Conservation (phyloP, 53 echinoderm and acorn worm genomes). For the Henricia sp. region DNA sequence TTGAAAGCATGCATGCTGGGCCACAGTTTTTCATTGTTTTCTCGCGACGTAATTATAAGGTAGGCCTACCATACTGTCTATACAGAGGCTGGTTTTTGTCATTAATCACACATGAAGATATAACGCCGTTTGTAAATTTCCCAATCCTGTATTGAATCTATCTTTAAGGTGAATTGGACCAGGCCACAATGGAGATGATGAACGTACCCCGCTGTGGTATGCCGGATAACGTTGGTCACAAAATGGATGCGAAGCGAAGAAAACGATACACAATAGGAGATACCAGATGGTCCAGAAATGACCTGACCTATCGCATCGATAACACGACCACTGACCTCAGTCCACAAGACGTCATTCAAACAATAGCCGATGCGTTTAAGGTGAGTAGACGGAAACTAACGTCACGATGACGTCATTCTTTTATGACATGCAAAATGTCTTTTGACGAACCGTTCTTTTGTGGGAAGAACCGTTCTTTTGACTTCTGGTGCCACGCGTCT, state of each 20-base stretch:
- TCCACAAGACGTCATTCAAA: conserved; percentile 29
- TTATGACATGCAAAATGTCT: neutral
- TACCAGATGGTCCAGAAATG: conserved; percentile 61
- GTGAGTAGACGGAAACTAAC: conserved; percentile 16
- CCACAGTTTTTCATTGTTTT: too few relatives aligned
- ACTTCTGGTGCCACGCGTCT: too few relatives aligned
- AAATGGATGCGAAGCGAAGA: conserved; percentile 56
- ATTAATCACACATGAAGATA: too few relatives aligned
- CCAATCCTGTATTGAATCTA: too few relatives aligned
- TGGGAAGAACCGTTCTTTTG: too few relatives aligned
- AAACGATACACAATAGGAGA: conserved; percentile 67
- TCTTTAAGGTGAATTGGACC: conserved; percentile 74
- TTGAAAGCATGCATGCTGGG: too few relatives aligned
- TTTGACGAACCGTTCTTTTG: too few relatives aligned
- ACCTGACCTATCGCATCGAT: conserved; percentile 79
- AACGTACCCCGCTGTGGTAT: conserved; percentile 86
- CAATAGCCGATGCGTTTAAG: conserved; percentile 68
- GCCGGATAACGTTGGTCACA: conserved; percentile 72
- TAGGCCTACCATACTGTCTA: too few relatives aligned
- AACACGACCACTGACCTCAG: conserved; percentile 70
- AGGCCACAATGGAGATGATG: conserved; percentile 76
- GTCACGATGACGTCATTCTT: neutral
- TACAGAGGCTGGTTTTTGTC: too few relatives aligned
- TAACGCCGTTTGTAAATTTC: too few relatives aligned
- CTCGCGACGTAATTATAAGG: too few relatives aligned